These are phyloP conservation scores for Tenodera sinensis DNA, from an alignment of 2,888 invertebrate genomes.

Conservation along the genomic window DNA sequence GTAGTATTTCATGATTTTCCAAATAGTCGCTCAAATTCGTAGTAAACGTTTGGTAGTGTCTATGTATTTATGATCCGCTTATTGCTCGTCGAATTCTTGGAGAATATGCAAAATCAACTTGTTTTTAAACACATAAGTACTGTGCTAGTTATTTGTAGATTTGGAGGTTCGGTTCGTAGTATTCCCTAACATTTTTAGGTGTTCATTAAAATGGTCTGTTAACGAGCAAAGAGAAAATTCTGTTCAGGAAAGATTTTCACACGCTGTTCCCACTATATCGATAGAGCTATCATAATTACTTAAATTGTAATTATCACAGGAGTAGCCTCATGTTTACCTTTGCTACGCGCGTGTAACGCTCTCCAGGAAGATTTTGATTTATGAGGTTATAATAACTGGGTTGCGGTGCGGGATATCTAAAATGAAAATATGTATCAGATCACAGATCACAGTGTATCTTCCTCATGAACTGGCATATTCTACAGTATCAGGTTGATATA, in stretches of 20 bases:
- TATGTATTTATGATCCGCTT: too few relatives aligned
- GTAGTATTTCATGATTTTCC: too few relatives aligned
- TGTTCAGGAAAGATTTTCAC: not conserved
- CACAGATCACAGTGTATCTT: not conserved
- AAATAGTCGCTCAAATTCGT: too few relatives aligned
- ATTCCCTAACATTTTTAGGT: too few relatives aligned
- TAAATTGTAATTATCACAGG: not conserved
- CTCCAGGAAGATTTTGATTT: not conserved
- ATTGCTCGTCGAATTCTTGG: too few relatives aligned
- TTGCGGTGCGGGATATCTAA: not conserved
- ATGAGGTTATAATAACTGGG: slow-evolving; percentile 10
- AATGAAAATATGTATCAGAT: not conserved
- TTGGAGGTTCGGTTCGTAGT: too few relatives aligned
- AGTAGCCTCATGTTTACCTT: not conserved
- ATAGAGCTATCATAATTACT: not conserved
- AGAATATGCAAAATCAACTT: too few relatives aligned
- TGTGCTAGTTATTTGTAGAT: too few relatives aligned
- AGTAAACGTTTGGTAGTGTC: too few relatives aligned
- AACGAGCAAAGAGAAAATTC: too few relatives aligned
- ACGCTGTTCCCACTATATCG: not conserved
- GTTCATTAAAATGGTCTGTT: too few relatives aligned
- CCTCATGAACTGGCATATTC: not conserved
- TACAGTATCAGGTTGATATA: not conserved
- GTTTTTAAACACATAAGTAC: too few relatives aligned
- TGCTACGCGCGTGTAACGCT: not conserved